Conservation (phyloP, 1,140 invertebrate genomes). For the Thalassaphorura encarpata region DNA sequence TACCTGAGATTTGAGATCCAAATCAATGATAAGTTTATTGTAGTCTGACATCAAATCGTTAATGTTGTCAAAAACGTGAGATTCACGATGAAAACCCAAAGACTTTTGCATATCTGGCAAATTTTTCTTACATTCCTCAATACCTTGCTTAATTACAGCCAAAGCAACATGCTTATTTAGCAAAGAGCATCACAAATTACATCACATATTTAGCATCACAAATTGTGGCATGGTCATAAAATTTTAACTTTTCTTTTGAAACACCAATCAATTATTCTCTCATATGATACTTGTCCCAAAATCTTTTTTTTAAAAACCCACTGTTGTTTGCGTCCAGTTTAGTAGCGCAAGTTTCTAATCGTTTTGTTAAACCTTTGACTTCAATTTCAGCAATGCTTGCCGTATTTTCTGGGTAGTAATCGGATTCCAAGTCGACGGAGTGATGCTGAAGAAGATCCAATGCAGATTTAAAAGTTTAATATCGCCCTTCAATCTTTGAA, state of each 20-base stretch:
- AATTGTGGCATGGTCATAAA: slow-evolving; percentile 76
- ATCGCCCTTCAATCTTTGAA: slow-evolving; percentile 32
- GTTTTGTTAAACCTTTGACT: slow-evolving; percentile 60
- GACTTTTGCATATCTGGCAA: slow-evolving; percentile 32
- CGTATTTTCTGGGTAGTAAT: slow-evolving; percentile 68
- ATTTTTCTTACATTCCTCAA: slow-evolving; percentile 56
- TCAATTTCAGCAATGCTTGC: slow-evolving; percentile 68
- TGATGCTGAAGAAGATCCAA: slow-evolving; percentile 52
- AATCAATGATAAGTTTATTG: slow-evolving; percentile 53
- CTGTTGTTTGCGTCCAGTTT: slow-evolving; percentile 71
- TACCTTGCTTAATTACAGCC: slow-evolving; percentile 59
- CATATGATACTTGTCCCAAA: slow-evolving; percentile 70
- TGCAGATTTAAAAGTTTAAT: slow-evolving; percentile 58
- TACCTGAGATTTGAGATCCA: slow-evolving; percentile 59
- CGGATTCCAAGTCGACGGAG: slow-evolving; percentile 57
- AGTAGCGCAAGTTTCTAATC: slow-evolving; percentile 57
- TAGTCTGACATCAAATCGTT: slow-evolving; percentile 52
- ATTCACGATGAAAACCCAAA: slow-evolving; percentile 10
- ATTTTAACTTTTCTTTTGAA: slow-evolving; percentile 78
- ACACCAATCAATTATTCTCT: slow-evolving; percentile 65
- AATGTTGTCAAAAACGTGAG: slow-evolving; percentile 39
- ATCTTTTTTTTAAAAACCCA: slow-evolving; percentile 76
- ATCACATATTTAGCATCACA: too few species aligned
- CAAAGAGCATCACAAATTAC: too few species aligned
- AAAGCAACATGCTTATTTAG: slow-evolving; percentile 78